Evolutionary conservation across 2,797 vertebrate species (phyloP).

Genomic region (Moxostoma hubbsi): DNA sequence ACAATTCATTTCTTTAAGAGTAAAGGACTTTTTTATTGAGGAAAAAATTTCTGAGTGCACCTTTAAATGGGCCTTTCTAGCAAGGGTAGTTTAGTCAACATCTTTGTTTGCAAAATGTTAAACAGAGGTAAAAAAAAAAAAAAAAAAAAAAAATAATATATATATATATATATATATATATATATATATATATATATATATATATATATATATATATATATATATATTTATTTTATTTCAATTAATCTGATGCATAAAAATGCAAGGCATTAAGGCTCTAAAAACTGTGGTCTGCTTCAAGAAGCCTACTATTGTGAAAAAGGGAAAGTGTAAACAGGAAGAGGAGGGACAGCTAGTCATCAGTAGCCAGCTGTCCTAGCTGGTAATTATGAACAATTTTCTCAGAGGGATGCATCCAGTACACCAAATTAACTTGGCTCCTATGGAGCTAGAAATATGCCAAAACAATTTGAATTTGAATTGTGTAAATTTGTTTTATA

Average conservation of each 20-base stretch:
- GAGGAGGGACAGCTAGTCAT: conserved; percentile 14
- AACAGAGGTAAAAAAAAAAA: background rate
- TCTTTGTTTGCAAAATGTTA: background rate
- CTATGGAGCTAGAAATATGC: no score
- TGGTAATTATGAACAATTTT: conserved; percentile 42
- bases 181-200: no score
- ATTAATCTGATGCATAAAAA: background rate
- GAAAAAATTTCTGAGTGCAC: background rate
- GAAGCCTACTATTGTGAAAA: background rate
- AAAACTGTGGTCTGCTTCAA: background rate
- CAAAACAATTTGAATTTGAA: no score
- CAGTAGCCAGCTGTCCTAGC: conserved; percentile 29
- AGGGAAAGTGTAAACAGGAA: conserved; percentile 15
- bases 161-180: no score
- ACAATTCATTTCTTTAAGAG: no score
- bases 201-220: no score
- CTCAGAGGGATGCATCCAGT: conserved; percentile 34
- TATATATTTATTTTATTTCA: background rate
- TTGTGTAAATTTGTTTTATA: no score
- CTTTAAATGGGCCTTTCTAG: no score
- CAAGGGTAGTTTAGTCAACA: background rate
- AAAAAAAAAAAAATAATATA: no score
- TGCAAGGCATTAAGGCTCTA: background rate
- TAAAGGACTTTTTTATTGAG: no score
- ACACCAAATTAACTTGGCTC: background rate